Conservation (phyloP, 1,140 invertebrate genomes). For the Drosophila azteca region DNA sequence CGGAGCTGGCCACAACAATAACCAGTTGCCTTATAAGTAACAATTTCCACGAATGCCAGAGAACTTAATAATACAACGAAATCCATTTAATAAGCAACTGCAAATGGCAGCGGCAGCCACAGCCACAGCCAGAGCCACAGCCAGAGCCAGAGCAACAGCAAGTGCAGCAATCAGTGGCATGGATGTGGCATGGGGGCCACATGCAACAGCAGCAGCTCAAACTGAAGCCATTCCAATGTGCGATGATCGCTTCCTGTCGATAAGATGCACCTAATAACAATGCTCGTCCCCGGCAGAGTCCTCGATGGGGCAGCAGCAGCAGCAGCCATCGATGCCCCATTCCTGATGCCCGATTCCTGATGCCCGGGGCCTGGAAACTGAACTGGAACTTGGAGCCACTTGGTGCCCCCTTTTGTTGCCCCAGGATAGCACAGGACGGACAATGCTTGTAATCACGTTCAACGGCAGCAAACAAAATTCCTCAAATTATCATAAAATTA, state of each 20-base stretch:
- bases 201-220: slow-evolving; percentile 10
- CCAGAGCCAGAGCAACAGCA: slow-evolving; percentile 22
- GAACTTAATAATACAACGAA: slow-evolving; percentile 76
- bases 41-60: slow-evolving; percentile 77
- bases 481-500: slow-evolving; percentile 72
- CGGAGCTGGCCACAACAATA: slow-evolving; percentile 9
- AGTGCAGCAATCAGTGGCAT: slow-evolving; percentile 45
- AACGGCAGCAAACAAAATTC: slow-evolving; percentile 70
- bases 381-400: slow-evolving; percentile 6
- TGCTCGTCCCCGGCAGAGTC: slow-evolving; percentile 22
- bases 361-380: slow-evolving; percentile 19
- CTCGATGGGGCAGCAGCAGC: background rate
- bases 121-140: slow-evolving; percentile 13
- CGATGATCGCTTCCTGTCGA: slow-evolving; percentile 80
- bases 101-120: slow-evolving; percentile 63
- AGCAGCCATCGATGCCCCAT: background rate
- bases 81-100: slow-evolving; percentile 78
- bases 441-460: slow-evolving; percentile 66
- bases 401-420: background rate
- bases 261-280: slow-evolving; percentile 78
- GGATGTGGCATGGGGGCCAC: slow-evolving; percentile 10
- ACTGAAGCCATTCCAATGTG: slow-evolving; percentile 66
- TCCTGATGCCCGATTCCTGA: too few species aligned
- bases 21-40: slow-evolving; percentile 59
- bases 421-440: slow-evolving; percentile 12